Evolutionary conservation across 2,113 vertebrate genomes (phyloP).

Genomic region (Plecotus auritus): DNA sequence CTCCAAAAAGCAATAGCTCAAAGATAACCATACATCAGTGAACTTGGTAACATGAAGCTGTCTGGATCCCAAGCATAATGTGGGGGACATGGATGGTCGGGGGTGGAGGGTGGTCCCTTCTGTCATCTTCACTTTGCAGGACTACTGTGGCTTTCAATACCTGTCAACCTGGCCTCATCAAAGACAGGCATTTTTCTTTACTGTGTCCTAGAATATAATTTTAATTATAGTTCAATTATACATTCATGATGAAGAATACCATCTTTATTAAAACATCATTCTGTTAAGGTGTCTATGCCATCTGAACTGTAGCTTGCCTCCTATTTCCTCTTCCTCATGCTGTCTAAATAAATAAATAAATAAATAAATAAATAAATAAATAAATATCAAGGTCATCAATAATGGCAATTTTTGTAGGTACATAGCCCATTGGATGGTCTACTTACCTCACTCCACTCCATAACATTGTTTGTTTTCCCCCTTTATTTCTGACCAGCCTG

Average conservation of each 20-base stretch:
- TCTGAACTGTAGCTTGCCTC: background rate
- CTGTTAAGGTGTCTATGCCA: background rate
- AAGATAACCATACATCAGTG: background rate
- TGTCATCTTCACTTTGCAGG: background rate
- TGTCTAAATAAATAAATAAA: background rate
- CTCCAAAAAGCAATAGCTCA: background rate
- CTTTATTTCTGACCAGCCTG: background rate
- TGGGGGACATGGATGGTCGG: background rate
- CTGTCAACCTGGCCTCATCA: background rate
- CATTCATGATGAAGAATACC: background rate
- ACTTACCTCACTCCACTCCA: background rate
- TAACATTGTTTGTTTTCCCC: background rate
- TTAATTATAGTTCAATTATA: background rate
- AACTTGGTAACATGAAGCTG: background rate
- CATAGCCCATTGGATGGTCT: background rate
- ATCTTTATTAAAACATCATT: background rate
- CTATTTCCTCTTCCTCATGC: background rate
- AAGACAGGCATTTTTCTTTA: background rate
- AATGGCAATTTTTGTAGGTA: background rate
- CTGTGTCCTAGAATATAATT: background rate
- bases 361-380: background rate
- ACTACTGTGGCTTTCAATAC: background rate
- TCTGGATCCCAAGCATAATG: background rate
- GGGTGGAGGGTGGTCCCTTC: fast-evolving
- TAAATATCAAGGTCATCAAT: background rate